phyloP scores from a whole-genome alignment of 2,113 vertebrate genomes.

The Thermophis baileyi region DNA sequence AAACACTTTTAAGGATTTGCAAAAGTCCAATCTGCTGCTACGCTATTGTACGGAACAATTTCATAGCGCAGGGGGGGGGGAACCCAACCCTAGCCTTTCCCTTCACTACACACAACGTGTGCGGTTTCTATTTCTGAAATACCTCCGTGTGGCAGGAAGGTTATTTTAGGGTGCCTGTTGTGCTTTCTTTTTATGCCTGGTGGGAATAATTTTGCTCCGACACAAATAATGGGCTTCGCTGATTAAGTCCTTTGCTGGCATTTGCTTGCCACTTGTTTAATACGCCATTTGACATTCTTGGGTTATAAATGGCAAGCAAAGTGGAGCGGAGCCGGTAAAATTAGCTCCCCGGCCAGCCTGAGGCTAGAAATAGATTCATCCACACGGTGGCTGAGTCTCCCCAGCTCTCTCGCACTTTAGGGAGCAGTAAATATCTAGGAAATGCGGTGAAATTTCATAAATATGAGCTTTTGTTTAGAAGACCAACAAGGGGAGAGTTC shows the following conservation, averaged over 20 bases:
- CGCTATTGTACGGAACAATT: background rate
- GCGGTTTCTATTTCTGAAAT: constrained; percentile 8
- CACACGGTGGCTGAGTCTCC: constrained; percentile 36
- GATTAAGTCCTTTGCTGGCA: constrained; percentile 69
- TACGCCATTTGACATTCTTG: constrained; percentile 72
- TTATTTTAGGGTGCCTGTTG: background rate
- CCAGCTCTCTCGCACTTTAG: rapidly evolving
- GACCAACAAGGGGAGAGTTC: rapidly evolving
- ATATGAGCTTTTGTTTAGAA: rapidly evolving
- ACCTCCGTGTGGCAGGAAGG: background rate
- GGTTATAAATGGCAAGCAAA: constrained; percentile 74
- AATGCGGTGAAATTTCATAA: rapidly evolving
- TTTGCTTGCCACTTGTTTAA: constrained; percentile 70
- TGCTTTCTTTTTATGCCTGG: background rate
- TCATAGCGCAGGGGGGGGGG: background rate
- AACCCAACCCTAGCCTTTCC: background rate
- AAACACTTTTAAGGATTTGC: background rate
- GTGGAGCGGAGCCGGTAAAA: constrained; percentile 72
- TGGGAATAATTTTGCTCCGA: constrained; percentile 46
- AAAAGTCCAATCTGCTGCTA: background rate
- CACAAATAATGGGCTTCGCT: constrained; percentile 55
- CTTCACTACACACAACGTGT: background rate
- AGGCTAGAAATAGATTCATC: constrained; percentile 58
- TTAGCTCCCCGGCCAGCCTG: constrained; percentile 63
- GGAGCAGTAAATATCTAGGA: rapidly evolving